Base-by-base conservation (phyloP, 2,888 invertebrate genomes). In the Protodeltote pygarga region DNA sequence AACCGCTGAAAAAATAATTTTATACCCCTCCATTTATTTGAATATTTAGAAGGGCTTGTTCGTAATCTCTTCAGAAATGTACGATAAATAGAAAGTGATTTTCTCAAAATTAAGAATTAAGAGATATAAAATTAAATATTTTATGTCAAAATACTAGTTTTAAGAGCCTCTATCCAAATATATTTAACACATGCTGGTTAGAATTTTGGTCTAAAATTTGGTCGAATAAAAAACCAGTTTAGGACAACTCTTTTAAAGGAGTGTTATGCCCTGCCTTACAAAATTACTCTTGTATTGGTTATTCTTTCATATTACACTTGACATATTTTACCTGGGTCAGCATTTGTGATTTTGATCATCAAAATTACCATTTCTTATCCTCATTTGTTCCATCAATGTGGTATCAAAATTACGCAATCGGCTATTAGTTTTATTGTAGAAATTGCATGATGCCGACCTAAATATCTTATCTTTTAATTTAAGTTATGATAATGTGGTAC, bases 391-490 rank as follows among this genome's bases (percentile, higher is more conserved):
- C 54, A 63, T 37, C n/a, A 39, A 54, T 63, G 55, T 55, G 61
- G 48, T 59, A 54, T 66, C 73, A 63, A 33, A 58, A 75, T 65
- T 71, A 60, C 58, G 62, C 62, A 73, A 75, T 69, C 71, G 53
- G 67, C 59, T 60, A 68, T 47, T 73, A 68, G 67, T 65, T 58
- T 46, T 57, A 58, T 63, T 69, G 67, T 75, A 72, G 73, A 79
- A 77, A 78, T 75, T 76, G 84, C 85, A 83, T 75, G 81, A 79
- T 68, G 69, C 65, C 69, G 79, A 77, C 81, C 81, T 75, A 76
- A 59, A 74, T 80, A 38, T 55, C 44, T 77, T 79, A 81, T 84
- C 77, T 73, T 53, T 49, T 64, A 62, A 62, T 69, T 68, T 63
- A 54, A 65, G 35, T 52, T 52, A 44, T 48, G 46, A 54, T 60